Percentiles rank a stretch among this genome's conserved stretches.
phyloP scores from a whole-genome alignment of 2,888 invertebrate species.

The Anodontia alba region DNA sequence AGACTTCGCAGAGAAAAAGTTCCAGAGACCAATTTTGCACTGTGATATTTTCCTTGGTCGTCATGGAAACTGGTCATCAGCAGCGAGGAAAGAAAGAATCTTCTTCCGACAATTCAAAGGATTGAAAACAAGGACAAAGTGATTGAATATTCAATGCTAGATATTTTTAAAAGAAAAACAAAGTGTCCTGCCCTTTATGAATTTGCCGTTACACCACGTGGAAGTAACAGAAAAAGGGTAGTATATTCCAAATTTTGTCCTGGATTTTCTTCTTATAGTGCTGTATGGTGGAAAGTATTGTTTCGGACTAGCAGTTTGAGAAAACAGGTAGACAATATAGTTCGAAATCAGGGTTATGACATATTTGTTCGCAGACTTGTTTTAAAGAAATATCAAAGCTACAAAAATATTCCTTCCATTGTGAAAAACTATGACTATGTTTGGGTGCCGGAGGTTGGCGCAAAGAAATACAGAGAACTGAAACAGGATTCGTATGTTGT shows the following conservation, averaged over 20 bases:
- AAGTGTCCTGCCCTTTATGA: constrained; percentile 12
- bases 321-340: constrained; percentile 20
- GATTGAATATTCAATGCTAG: neutral
- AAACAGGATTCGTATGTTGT: neutral
- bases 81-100: neutral
- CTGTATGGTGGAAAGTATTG: neutral
- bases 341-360: constrained; percentile 11
- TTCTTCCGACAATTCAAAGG: neutral
- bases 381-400: neutral
- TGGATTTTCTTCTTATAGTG: neutral
- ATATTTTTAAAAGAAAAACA: constrained; percentile 17
- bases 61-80: constrained; percentile 28
- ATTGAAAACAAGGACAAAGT: neutral
- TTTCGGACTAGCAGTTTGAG: neutral
- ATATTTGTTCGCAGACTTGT: constrained; percentile 24
- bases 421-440: constrained; percentile 21
- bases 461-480: constrained; percentile 6
- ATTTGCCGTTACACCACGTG: constrained; percentile 9
- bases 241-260: neutral
- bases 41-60: constrained; percentile 32
- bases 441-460: constrained; percentile 1
- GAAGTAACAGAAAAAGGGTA: constrained; percentile 13
- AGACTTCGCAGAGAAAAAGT: constrained; percentile 24
- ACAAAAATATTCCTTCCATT: neutral
- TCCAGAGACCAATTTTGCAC: constrained; percentile 27